Conservation (phyloP, 2,888 invertebrate species). For the Hemaris fuciformis region DNA sequence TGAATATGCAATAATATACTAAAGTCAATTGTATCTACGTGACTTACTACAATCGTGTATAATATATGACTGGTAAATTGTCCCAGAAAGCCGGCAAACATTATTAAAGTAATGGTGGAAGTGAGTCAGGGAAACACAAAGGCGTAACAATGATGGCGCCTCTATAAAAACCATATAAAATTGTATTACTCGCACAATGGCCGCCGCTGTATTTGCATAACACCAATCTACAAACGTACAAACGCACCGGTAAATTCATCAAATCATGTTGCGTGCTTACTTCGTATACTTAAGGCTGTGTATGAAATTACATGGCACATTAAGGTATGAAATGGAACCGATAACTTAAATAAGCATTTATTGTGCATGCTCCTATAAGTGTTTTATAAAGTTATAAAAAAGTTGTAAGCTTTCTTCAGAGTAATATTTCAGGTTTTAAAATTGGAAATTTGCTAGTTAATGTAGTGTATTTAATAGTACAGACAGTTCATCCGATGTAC, state of each 20-base stretch:
- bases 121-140: conserved; percentile 1
- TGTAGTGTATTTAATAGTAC: too few species aligned
- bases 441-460: too few species aligned
- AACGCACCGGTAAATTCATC: not conserved
- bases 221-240: too few species aligned
- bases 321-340: too few species aligned
- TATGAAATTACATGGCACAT: not conserved
- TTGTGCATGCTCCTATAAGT: too few species aligned
- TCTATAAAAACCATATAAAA: not conserved
- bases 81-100: not conserved
- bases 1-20: too few species aligned
- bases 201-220: not conserved
- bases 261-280: not conserved
- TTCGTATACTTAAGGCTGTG: not conserved
- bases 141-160: not conserved
- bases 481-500: too few species aligned
- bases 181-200: conserved; percentile 2
- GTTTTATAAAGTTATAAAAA: too few species aligned
- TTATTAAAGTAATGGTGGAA: not conserved
- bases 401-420: too few species aligned
- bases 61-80: not conserved
- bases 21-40: not conserved
- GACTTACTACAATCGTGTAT: not conserved
- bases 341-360: too few species aligned
- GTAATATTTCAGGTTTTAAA: too few species aligned